Evolutionary conservation across 2,797 vertebrate species (phyloP).

Genomic region (Sciaenops ocellatus): DNA sequence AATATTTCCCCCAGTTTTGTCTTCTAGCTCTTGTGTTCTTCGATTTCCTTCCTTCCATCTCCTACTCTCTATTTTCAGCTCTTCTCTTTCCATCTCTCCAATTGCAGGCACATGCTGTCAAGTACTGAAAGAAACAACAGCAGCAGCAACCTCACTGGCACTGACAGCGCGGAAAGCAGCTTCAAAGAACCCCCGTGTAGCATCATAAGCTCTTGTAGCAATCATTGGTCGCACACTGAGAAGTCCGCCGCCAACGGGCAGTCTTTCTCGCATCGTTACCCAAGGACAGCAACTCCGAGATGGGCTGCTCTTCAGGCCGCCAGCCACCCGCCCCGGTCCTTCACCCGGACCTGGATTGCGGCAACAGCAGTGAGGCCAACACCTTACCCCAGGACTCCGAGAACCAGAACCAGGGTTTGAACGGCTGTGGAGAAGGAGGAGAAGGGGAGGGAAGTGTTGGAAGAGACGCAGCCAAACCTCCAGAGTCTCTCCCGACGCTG

Average conservation of each 20-base stretch:
- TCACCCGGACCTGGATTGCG: slow-evolving; percentile 78
- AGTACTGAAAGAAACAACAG: slow-evolving; percentile 49
- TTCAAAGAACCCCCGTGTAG: slow-evolving; percentile 46
- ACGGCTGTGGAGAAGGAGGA: slow-evolving; percentile 41
- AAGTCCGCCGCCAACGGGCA: slow-evolving; percentile 19
- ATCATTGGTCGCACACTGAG: slow-evolving; percentile 12
- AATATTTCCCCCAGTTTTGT: slow-evolving; percentile 13
- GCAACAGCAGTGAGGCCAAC: slow-evolving; percentile 66
- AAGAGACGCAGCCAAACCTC: slow-evolving; percentile 63
- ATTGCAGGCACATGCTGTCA: slow-evolving; percentile 73
- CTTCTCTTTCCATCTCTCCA: slow-evolving; percentile 46
- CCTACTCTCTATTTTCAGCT: slow-evolving; percentile 47
- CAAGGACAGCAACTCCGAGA: slow-evolving; percentile 71
- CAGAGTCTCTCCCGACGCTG: slow-evolving; percentile 86
- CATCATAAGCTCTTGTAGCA: slow-evolving; percentile 36
- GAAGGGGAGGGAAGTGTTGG: slow-evolving; percentile 53
- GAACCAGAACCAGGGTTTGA: slow-evolving; percentile 67
- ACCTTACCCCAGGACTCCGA: slow-evolving; percentile 74
- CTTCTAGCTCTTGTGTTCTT: slow-evolving; percentile 3
- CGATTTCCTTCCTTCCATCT: slow-evolving; percentile 23
- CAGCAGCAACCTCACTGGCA: slow-evolving; percentile 40
- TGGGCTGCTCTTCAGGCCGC: slow-evolving; percentile 91
- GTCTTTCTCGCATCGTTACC: slow-evolving; percentile 6
- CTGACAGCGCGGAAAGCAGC: slow-evolving; percentile 35
- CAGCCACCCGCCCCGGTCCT: slow-evolving; percentile 83